Evolutionary conservation across 2,888 invertebrate species (phyloP).

Genomic region (Lasiommata megera): DNA sequence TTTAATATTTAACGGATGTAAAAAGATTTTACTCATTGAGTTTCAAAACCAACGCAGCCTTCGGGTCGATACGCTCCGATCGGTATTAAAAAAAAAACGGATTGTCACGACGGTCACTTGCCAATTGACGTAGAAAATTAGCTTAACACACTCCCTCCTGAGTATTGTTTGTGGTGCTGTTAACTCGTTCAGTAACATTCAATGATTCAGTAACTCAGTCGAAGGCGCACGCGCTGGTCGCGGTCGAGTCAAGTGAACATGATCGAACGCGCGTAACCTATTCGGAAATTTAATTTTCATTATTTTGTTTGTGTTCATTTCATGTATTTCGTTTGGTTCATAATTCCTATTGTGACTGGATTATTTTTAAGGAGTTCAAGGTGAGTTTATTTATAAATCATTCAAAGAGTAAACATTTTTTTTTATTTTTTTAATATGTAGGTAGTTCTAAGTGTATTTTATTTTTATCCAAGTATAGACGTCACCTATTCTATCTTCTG

Average conservation of each 20-base stretch:
- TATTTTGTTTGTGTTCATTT: not conserved
- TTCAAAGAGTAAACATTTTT: not conserved
- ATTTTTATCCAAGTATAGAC: too few species aligned
- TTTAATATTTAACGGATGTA: too few species aligned
- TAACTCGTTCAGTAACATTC: too few species aligned
- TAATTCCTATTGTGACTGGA: not conserved
- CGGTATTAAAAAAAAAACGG: not conserved
- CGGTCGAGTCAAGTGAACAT: not conserved
- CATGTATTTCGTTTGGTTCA: not conserved
- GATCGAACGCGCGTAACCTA: not conserved
- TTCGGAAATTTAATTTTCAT: not conserved
- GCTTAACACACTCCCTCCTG: not conserved
- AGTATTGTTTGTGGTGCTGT: not conserved
- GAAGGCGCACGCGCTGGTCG: slow-evolving; percentile 4
- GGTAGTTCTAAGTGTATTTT: too few species aligned
- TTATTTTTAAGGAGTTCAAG: not conserved
- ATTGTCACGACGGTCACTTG: not conserved
- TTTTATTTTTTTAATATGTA: not conserved
- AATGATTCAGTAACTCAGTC: not conserved
- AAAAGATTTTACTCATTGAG: too few species aligned
- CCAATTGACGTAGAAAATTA: slow-evolving; percentile 2
- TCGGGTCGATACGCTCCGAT: not conserved
- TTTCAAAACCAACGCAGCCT: not conserved
- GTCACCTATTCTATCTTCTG: too few species aligned
- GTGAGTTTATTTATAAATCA: not conserved